These are phyloP conservation scores for Hemichromis elongatus DNA, from an alignment of 2,113 vertebrate genomes.

Conservation along the genomic window DNA sequence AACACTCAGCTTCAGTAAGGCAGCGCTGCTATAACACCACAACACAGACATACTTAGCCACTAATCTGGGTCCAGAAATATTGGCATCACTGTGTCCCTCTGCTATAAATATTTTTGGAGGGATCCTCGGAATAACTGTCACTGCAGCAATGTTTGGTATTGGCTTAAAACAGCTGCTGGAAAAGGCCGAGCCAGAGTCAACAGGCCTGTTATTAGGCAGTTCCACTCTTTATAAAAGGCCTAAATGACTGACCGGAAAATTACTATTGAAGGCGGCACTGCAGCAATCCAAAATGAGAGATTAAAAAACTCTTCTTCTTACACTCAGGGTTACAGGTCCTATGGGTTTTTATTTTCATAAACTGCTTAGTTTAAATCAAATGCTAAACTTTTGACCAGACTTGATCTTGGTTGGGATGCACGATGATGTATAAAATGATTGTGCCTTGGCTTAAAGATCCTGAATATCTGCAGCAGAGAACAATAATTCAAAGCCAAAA, in stretches of 20 bases:
- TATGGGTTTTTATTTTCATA: background rate
- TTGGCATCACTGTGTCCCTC: background rate
- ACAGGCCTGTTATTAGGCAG: constrained; percentile 47
- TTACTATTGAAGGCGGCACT: background rate
- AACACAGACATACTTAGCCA: background rate
- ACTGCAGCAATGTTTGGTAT: constrained; percentile 16
- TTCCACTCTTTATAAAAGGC: constrained; percentile 16
- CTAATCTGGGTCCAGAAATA: background rate
- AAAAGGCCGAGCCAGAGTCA: constrained; percentile 17
- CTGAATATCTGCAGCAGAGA: background rate
- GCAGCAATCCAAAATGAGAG: background rate
- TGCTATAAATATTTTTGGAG: constrained; percentile 29
- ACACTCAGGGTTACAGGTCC: background rate
- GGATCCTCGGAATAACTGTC: constrained; percentile 28
- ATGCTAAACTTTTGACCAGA: background rate
- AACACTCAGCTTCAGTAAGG: background rate
- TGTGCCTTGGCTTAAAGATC: background rate
- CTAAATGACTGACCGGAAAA: background rate
- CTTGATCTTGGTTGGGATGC: background rate
- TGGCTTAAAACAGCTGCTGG: constrained; percentile 51
- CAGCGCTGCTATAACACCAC: background rate
- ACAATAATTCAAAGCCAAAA: background rate
- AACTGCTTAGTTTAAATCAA: background rate
- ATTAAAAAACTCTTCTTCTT: background rate
- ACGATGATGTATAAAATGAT: background rate